Evolutionary conservation across 2,888 invertebrate species (phyloP), one percentile per base, ranked within the genome.

Genomic region (Eupithecia subfuscata): DNA sequence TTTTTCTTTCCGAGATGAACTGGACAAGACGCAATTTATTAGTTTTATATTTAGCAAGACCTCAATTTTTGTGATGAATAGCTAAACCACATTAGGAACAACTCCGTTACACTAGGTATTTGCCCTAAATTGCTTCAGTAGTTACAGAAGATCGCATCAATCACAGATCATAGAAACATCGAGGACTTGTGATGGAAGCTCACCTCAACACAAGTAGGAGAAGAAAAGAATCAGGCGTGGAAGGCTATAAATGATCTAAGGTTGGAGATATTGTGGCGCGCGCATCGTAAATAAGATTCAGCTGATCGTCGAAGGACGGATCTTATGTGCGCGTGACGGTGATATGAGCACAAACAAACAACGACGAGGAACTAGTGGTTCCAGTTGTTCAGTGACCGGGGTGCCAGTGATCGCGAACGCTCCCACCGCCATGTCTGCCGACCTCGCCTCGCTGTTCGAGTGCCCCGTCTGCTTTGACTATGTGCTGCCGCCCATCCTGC

Each of bases 381-480:
- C 95, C 92, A 94, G 94, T 94, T 95, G 95, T 92, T 89, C 95
- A 85, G 93, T 94, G 87, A 88, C 91, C 78, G 94, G 94, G 82
- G 93, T 94, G 88, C 93, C 96, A 78, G 91, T 95, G 78, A 94
- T 95, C 82, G 94, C 95, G 70, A 95, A 95, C 87, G 95, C 96
- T 75, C 95, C 96, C 43, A 95, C 96, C 82, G 96, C 96, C 87
- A 96, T 97, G 94, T 97, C 98, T 71, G 97, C 98, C 85, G 98
- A 98, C 92, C 95, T 98, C 87, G 98, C 98, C 80, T 98, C 98
- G 79, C 95, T 98, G 71, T 98, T 98, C 90, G 98, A 98, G 92
- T 98, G 98, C 92, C 98, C 98, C 56, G 99, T 99, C 81, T 99
- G 99, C 94, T 99, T 99, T 92, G 99, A 99, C 95, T 99, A 99